Conservation (phyloP, 2,888 invertebrate genomes). For the Tetragonisca angustula region DNA sequence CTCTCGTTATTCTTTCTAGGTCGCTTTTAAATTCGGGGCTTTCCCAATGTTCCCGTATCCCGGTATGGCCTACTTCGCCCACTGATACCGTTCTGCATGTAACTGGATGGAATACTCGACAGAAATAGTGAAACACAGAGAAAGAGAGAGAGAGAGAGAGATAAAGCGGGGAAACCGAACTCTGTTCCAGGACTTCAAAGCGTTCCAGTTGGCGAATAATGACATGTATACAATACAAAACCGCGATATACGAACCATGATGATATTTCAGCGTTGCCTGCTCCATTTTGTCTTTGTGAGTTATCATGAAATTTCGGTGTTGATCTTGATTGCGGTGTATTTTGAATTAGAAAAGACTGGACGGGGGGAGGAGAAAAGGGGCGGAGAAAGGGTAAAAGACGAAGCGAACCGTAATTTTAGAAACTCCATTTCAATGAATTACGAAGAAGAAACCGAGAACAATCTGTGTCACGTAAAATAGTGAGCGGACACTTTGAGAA, state of each 20-base stretch:
- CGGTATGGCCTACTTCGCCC: slow-evolving; percentile 46
- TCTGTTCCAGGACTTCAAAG: slow-evolving; percentile 52
- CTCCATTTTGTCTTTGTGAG: neutral
- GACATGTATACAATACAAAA: slow-evolving; percentile 57
- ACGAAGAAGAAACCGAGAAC: no score
- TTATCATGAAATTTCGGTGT: slow-evolving; percentile 21
- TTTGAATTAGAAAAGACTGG: neutral
- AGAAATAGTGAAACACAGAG: neutral
- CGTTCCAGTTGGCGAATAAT: slow-evolving; percentile 49
- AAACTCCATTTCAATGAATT: no score
- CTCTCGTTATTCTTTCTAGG: slow-evolving; percentile 42
- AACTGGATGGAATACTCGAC: slow-evolving; percentile 45
- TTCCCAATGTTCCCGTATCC: slow-evolving; percentile 48
- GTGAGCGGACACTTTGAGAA: no score
- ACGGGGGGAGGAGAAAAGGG: no score
- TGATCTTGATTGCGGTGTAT: slow-evolving; percentile 2
- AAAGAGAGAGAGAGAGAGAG: neutral
- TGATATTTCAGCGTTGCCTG: slow-evolving; percentile 28
- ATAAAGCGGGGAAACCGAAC: slow-evolving; percentile 20
- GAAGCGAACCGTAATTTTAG: no score
- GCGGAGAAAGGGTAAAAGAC: no score
- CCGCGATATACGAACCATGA: slow-evolving; percentile 3
- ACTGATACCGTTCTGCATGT: slow-evolving; percentile 49
- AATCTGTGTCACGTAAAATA: no score
- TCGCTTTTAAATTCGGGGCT: slow-evolving; percentile 56